Evolutionary conservation across 2,113 vertebrate genomes (phyloP), one percentile per base, ranked within the genome.

Genomic region (Trematocara marginatum): DNA sequence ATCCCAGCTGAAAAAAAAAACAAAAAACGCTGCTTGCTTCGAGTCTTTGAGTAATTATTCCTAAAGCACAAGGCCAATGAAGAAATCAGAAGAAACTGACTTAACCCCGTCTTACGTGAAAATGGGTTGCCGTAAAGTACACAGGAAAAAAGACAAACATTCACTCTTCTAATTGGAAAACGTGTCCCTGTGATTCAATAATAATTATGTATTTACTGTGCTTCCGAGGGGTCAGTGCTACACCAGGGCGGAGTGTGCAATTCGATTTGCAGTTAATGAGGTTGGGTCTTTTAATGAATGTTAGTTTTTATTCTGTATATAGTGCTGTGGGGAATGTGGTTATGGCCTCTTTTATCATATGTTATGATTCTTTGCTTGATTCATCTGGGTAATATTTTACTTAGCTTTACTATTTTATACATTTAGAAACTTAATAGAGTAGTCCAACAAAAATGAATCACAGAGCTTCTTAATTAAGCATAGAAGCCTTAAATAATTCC

Each of bases 231-330:
- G 88, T 95, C 93, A 93, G 61, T 35, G 51, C 81, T 53, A 38
- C 79, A 82, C 51, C 84, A 57, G 57, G 78, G 51, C 90, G 31
- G 81, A 80, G 74, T 11, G 61, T 49, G 82, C 49, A 11, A 81
- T 88, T 88, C 56, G 23, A 92, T 91, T 83, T 88, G 81, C 82
- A 85, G 81, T 92, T 93, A 94, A 94, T 92, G 89, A 95, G 91
- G 87, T 86, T 85, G 84, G 42, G 42, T 85, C 82, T 90, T 79
- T 81, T 40, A 86, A 89, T 54, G 4, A 93, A 86, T 91, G 61
- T 89, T 91, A 59, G 42, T 71, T 86, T 90, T 91, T 92, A 83
- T 92, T 93, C 86, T 81, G 51, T 88, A 76, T 92, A 34, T 61
- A 51, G 52, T 66, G 84, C 86, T 93, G 81, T 90, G 86, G 82